Conservation (phyloP, 2,888 invertebrate genomes). For the Pandemis heparana region DNA sequence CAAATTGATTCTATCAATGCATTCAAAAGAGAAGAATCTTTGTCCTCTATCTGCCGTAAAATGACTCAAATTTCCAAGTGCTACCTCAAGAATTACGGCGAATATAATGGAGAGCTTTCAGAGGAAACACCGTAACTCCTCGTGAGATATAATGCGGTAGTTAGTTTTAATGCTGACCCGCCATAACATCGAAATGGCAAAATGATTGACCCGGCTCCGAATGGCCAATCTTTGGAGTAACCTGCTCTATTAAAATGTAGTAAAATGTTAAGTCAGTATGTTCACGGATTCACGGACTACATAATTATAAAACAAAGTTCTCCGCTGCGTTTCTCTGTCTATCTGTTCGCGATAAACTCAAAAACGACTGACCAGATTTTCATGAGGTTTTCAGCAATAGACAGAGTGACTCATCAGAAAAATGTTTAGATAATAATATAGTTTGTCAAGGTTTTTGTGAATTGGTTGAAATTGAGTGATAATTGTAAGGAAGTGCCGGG, state of each 20-base stretch:
- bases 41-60: too few species aligned
- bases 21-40: background rate
- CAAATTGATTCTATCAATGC: background rate
- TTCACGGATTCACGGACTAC: too few species aligned
- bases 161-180: slow-evolving; percentile 32
- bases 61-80: background rate
- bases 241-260: slow-evolving; percentile 33
- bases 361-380: too few species aligned
- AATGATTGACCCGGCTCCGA: slow-evolving; percentile 30
- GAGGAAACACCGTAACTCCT: slow-evolving; percentile 24
- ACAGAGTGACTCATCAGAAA: too few species aligned
- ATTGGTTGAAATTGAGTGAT: too few species aligned
- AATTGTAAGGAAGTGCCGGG: too few species aligned
- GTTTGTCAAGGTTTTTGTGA: too few species aligned
- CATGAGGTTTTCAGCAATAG: too few species aligned
- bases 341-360: too few species aligned
- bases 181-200: slow-evolving; percentile 27
- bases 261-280: slow-evolving; percentile 11
- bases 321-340: too few species aligned
- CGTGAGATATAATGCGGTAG: slow-evolving; percentile 29
- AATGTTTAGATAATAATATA: too few species aligned
- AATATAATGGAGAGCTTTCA: slow-evolving; percentile 2
- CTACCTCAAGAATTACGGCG: slow-evolving; percentile 5
- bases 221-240: slow-evolving; percentile 41
- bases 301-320: too few species aligned